Base-by-base conservation (phyloP, 2,797 vertebrate species). In the Diglossa cyanea region DNA sequence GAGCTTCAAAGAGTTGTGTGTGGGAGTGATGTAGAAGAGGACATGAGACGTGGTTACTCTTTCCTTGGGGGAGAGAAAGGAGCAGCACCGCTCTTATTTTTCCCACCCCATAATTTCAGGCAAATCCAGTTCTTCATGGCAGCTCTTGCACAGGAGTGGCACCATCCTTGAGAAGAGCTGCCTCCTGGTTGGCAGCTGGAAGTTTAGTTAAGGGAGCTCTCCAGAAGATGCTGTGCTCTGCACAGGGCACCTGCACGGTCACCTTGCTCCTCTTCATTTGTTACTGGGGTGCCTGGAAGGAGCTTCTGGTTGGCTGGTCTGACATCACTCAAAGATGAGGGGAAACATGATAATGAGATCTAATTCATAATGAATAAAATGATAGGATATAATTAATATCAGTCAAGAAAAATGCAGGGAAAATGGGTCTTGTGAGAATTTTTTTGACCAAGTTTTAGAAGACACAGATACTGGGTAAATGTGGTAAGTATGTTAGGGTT, bases 401-500 rank as follows among this genome's bases (percentile, higher is more conserved):
- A 63, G 21, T 76, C 51, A 84, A 78, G 60, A 88, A 76, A 12
- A 45, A 58, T 47, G 71, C 73, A 73, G 42, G 60, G 57, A 79
- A 96, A 97, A 88, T 95, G 88, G 62, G 86, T 90, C 90, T 93
- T 86, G 19, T 83, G 40, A 45, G 45, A 37, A 37, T 25, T 20
- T 65, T 88, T 87, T 63, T 7, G 2, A 24, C 7, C 2, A 4
- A 28, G 68, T 86, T 94, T 58, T 39, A 75, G 57, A 14, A 85
- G 85, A 75, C 71, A 48, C 50, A 47, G 62, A 26, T 90, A 90
- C 70, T 95, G 71, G 77, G 53, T 94, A 63, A 93, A 25, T 79
- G 80, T 88, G 66, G 1, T 55, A 73, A 66, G 35, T 57, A 39
- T 63, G 40, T 70, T 62, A 81, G 48, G 67, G 12, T 30, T 88